Evolutionary conservation across 1,140 invertebrate genomes (phyloP).

Genomic region (Melitaea cinxia): DNA sequence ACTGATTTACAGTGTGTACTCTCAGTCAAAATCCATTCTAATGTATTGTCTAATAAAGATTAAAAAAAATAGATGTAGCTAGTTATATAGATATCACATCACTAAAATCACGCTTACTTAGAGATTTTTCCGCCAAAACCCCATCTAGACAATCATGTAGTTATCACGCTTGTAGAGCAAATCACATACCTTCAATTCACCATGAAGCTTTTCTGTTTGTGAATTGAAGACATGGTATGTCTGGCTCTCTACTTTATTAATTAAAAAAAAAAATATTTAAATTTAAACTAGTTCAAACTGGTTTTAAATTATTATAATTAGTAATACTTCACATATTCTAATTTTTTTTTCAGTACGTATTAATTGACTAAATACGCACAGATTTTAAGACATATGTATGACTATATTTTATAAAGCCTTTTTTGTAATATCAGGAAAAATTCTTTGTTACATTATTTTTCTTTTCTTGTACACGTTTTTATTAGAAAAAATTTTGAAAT

Average conservation of each 20-base stretch:
- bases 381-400: no score
- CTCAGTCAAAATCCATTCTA: no score
- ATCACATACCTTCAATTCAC: slow-evolving; percentile 79
- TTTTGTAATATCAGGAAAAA: no score
- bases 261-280: no score
- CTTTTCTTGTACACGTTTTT: no score
- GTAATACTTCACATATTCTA: no score
- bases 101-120: slow-evolving; percentile 10
- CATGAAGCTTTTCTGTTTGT: slow-evolving; percentile 35
- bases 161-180: slow-evolving; percentile 76
- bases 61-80: not conserved
- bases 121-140: slow-evolving; percentile 21
- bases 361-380: no score
- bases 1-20: no score
- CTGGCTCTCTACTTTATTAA: slow-evolving; percentile 68
- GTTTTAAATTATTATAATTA: not conserved
- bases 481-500: no score
- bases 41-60: not conserved
- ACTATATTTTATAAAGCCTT: no score
- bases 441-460: no score
- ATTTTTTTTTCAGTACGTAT: not conserved
- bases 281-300: not conserved
- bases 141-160: slow-evolving; percentile 55
- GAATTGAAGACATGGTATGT: slow-evolving; percentile 78
- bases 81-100: not conserved